Evolutionary conservation across 2,888 invertebrate genomes (phyloP).

Genomic region (Nomada ferruginata): DNA sequence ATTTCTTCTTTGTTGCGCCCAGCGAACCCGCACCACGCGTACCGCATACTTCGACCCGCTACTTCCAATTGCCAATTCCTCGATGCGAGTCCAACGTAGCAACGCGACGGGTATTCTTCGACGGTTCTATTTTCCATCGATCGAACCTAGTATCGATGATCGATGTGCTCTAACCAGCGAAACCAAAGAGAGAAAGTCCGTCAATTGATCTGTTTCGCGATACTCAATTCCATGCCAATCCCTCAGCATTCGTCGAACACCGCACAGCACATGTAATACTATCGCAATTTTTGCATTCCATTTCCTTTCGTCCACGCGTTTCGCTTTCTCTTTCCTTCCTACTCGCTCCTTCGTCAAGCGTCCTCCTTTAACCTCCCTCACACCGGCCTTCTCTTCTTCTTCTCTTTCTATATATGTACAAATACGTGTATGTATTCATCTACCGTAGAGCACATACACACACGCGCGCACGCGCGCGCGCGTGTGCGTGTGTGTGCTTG

Average conservation of each 20-base stretch:
- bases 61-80: background rate
- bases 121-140: constrained; percentile 21
- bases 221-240: constrained; percentile 37
- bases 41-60: background rate
- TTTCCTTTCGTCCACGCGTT: constrained; percentile 58
- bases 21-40: constrained; percentile 7
- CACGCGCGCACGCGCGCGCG: constrained; percentile 48
- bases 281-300: constrained; percentile 54
- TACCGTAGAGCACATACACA: constrained; percentile 54
- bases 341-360: constrained; percentile 19
- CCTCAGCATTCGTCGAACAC: constrained; percentile 38
- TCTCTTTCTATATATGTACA: constrained; percentile 42
- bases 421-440: constrained; percentile 44
- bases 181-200: constrained; percentile 31
- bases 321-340: constrained; percentile 39
- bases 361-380: constrained; percentile 39
- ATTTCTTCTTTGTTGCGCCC: background rate
- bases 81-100: background rate
- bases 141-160: constrained; percentile 29
- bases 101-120: constrained; percentile 16
- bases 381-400: constrained; percentile 45
- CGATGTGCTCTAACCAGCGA: constrained; percentile 14
- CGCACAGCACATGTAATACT: constrained; percentile 59
- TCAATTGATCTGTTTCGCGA: constrained; percentile 31
- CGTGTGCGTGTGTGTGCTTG: constrained; percentile 31